phyloP scores from a whole-genome alignment of 2,113 vertebrate genomes.

The Cottus gobio region DNA sequence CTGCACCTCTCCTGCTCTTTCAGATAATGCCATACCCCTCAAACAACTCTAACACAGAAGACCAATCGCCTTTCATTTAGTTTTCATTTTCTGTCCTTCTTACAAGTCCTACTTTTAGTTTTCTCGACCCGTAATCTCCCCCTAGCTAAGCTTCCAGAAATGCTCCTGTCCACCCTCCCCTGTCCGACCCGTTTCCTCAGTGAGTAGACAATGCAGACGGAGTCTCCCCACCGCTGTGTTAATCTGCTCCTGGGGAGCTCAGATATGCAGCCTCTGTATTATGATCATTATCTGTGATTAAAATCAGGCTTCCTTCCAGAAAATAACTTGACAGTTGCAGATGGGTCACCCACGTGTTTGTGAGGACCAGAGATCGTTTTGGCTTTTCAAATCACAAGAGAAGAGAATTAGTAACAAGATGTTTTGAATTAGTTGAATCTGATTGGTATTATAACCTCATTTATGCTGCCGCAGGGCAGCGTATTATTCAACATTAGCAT shows the following conservation, averaged over 20 bases:
- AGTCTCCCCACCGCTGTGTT: conserved; percentile 65
- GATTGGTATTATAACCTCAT: background rate
- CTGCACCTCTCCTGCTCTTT: background rate
- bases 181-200: conserved; percentile 35
- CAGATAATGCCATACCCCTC: background rate
- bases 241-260: conserved; percentile 71
- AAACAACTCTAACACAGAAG: background rate
- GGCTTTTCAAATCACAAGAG: conserved; percentile 11
- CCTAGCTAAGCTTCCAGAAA: conserved; percentile 11
- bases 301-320: conserved; percentile 63
- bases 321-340: conserved; percentile 31
- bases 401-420: background rate
- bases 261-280: conserved; percentile 38
- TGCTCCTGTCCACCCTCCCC: conserved; percentile 1
- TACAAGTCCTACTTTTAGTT: background rate
- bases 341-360: conserved; percentile 26
- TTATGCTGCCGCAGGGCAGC: background rate
- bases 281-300: conserved; percentile 78
- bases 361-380: conserved; percentile 13
- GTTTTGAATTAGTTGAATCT: background rate
- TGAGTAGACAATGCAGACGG: conserved; percentile 29
- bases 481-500: background rate
- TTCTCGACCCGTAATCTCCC: conserved; percentile 1
- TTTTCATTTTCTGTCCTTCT: background rate
- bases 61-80: background rate